Evolutionary conservation across 2,113 vertebrate species (phyloP), one percentile per base, ranked within the genome.

Genomic region (Anoura caudifer): DNA sequence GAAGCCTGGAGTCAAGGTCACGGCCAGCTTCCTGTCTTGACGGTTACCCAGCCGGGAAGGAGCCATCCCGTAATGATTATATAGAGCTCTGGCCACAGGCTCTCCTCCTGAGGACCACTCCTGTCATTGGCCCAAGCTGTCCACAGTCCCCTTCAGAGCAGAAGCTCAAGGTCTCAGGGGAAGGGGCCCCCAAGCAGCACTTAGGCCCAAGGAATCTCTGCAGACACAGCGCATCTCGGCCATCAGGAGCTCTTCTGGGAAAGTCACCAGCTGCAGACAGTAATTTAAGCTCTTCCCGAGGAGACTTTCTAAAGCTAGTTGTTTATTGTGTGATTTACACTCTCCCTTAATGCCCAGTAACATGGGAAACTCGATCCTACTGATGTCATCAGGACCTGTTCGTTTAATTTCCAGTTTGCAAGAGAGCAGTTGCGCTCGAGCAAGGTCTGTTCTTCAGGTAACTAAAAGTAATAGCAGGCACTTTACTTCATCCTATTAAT

Each of bases 171-270:
- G 12, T 10, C 28, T 7, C 3, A 4, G 1, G 5, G 36, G 61
- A 24, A 16, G 38, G 43, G 22, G 16, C 16, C 8, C 33, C 31
- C 7, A 6, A 4, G 4, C 14, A 5, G 36, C 22, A 2, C 13
- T 12, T 8, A 1, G 1, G 5, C 36, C 86, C 1, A 0, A 5
- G 4, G 67, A 9, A 8, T 28, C 69, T 0, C 12, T 9, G 9
- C 22, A 15, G 16, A 50, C 28, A 0, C n/a, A 10, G 5, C 22
- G 9, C 4, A 1, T 31, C 56, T 41, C 38, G 3, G 65, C 41
- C 67, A 8, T 4, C 1, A 1, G 83, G 45, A 12, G 28, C 22
- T 84, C 59, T 38, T 31, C 87, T 26, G 22, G 81, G 47, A 22
- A 33, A 75, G 33, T 45, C 19, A 56, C 1, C 56, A 67, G 9